Conservation (phyloP, 2,797 vertebrate genomes). For the Taeniopygia guttata region DNA sequence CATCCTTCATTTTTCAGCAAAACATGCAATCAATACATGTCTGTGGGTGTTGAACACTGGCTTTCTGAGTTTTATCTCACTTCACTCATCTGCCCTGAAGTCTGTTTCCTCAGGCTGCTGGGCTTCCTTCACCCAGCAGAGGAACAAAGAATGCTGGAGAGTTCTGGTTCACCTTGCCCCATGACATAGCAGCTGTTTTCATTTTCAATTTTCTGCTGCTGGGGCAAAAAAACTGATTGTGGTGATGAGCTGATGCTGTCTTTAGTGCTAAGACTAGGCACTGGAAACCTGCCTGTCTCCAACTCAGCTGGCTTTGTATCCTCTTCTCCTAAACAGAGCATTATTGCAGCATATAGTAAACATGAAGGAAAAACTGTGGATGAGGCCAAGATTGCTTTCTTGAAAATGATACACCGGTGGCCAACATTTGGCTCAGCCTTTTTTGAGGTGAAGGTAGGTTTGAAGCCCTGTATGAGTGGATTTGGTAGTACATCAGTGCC, state of each 20-base stretch:
- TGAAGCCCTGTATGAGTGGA: not conserved
- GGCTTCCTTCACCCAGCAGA: not conserved
- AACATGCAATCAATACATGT: not conserved
- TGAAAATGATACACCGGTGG: slow-evolving; percentile 87
- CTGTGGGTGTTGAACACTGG: not conserved
- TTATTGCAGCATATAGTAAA: slow-evolving; percentile 80
- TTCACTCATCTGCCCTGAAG: not conserved
- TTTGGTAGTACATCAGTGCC: not conserved
- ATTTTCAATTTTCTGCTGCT: not conserved
- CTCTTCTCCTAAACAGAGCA: slow-evolving; percentile 72
- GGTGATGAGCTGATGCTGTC: not conserved
- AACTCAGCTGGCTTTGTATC: not conserved
- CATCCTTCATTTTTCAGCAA: not conserved
- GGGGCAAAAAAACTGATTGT: not conserved
- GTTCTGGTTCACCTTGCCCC: not conserved
- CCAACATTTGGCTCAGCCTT: slow-evolving; percentile 95
- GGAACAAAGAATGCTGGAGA: not conserved
- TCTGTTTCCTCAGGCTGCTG: not conserved
- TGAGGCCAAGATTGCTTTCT: slow-evolving; percentile 87
- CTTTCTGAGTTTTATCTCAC: not conserved
- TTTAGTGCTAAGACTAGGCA: not conserved
- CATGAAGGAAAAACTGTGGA: slow-evolving; percentile 80
- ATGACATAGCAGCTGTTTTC: not conserved
- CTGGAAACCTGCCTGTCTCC: not conserved
- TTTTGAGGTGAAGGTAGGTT: slow-evolving; percentile 93